Evolutionary conservation across 2,888 invertebrate genomes (phyloP).

Genomic region (Tanaodytes sp.): DNA sequence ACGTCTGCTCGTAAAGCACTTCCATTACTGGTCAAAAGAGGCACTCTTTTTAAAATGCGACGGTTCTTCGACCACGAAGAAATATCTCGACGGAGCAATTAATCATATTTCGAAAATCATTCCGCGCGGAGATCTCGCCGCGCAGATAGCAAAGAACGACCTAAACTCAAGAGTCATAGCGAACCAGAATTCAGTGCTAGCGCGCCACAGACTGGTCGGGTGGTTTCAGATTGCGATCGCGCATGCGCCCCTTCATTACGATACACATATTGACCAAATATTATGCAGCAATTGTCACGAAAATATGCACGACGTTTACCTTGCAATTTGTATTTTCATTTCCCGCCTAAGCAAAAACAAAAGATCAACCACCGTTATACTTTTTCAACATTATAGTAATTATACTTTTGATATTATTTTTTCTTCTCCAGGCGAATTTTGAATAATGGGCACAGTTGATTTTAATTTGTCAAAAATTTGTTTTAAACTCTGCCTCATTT

Average conservation of each 20-base stretch:
- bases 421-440: too few relatives aligned
- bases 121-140: constrained; percentile 70
- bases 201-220: constrained; percentile 46
- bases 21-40: constrained; percentile 56
- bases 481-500: too few relatives aligned
- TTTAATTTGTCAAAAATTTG: too few relatives aligned
- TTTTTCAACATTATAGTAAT: too few relatives aligned
- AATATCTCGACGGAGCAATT: constrained; percentile 69
- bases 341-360: too few relatives aligned
- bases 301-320: constrained; percentile 52
- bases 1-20: constrained; percentile 50
- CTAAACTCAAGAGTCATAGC: constrained; percentile 68
- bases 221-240: constrained; percentile 52
- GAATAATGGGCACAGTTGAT: too few relatives aligned
- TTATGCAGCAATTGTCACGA: constrained; percentile 55
- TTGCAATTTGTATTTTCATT: too few relatives aligned
- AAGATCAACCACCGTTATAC: too few relatives aligned
- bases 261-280: constrained; percentile 54
- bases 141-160: constrained; percentile 66
- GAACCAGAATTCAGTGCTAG: constrained; percentile 57
- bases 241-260: constrained; percentile 51
- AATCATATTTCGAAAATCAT: constrained; percentile 74
- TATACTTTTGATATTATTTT: too few relatives aligned
- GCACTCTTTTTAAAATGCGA: constrained; percentile 55
- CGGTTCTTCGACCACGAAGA: constrained; percentile 59